Conservation (phyloP, 1,140 invertebrate species). For the Dolichoris vasculosae region DNA sequence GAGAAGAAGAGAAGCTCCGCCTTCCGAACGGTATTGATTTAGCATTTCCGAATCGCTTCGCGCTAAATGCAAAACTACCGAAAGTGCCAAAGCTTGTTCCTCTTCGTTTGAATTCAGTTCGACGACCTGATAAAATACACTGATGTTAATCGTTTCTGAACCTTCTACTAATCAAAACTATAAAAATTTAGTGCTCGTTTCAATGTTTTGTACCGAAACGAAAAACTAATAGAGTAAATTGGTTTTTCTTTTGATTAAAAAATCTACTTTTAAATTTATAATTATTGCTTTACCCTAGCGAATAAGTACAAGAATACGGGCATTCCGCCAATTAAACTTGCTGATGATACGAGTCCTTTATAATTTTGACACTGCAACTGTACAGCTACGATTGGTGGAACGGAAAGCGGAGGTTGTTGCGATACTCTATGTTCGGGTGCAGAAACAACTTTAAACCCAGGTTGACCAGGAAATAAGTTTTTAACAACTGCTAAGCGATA, state of each 20-base stretch:
- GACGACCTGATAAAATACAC: slow-evolving; percentile 71
- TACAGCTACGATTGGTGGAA: slow-evolving; percentile 65
- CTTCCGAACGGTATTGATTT: slow-evolving; percentile 73
- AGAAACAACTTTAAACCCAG: slow-evolving; percentile 72
- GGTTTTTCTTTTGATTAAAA: neutral
- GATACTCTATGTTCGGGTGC: slow-evolving; percentile 71
- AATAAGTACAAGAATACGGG: slow-evolving; percentile 79
- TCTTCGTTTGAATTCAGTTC: slow-evolving; percentile 76
- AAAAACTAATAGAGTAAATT: neutral
- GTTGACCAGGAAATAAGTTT: slow-evolving; percentile 72
- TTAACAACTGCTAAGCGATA: slow-evolving; percentile 62
- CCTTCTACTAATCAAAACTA: too few species aligned
- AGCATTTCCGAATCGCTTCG: slow-evolving; percentile 74
- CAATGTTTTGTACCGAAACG: too few species aligned
- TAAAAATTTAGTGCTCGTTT: too few species aligned
- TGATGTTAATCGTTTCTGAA: neutral
- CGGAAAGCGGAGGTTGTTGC: slow-evolving; percentile 73
- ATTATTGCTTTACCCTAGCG: slow-evolving; percentile 68
- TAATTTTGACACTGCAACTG: slow-evolving; percentile 72
- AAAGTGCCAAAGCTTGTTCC: slow-evolving; percentile 77
- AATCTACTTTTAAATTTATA: slow-evolving; percentile 5
- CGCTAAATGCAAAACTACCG: slow-evolving; percentile 75
- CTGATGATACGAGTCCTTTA: slow-evolving; percentile 75
- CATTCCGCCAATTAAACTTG: slow-evolving; percentile 77
- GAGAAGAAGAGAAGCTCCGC: slow-evolving; percentile 73